Conservation (phyloP, 30 jellyfish, hydroid and myxozoan genomes). For the Turritopsis rubra region DNA sequence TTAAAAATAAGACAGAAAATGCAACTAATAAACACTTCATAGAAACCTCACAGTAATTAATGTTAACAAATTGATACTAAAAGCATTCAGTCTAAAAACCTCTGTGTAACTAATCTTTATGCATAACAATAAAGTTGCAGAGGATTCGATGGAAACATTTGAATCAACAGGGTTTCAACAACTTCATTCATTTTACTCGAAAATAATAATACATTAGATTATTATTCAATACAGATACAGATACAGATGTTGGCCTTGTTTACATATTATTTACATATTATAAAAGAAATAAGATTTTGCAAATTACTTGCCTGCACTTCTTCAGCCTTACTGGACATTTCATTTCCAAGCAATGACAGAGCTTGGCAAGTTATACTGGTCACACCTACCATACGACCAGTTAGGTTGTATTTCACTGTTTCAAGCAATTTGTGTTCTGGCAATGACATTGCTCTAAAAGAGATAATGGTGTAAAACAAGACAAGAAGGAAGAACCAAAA, state of each 20-base stretch:
- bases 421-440: neutral
- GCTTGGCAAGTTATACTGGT: constrained; percentile 72
- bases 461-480: neutral
- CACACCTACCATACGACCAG: constrained; percentile 70
- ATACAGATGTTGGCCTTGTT: no score
- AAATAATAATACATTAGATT: no score
- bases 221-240: neutral
- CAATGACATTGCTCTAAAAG: neutral
- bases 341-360: constrained; percentile 29
- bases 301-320: constrained; percentile 70
- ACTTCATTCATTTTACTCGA: no score
- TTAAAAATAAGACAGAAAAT: neutral
- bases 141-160: no score
- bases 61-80: no score
- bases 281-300: neutral
- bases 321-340: constrained; percentile 54
- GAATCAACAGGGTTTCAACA: no score
- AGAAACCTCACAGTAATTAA: neutral
- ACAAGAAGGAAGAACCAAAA: no score
- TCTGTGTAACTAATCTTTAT: no score
- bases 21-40: neutral
- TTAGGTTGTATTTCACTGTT: constrained; percentile 28
- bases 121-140: no score
- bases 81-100: no score
- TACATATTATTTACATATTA: no score